Evolutionary conservation across 2,797 vertebrate species (phyloP).

Genomic region (Furcifer pardalis): DNA sequence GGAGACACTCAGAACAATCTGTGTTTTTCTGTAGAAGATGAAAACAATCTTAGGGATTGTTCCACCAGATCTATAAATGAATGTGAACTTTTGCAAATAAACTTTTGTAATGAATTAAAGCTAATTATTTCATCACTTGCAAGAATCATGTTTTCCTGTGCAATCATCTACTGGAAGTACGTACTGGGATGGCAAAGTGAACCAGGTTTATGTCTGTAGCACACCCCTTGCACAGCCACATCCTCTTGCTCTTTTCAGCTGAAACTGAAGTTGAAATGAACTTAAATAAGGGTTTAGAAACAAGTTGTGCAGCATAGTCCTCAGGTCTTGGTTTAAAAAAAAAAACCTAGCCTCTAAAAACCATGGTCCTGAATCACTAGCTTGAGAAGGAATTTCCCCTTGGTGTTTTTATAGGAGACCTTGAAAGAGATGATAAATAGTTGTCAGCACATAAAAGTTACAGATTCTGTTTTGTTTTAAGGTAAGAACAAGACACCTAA

Average conservation of each 20-base stretch:
- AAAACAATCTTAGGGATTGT: no score
- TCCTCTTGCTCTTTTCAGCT: background rate
- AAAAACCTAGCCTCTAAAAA: background rate
- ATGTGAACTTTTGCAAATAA: no score
- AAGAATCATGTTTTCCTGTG: background rate
- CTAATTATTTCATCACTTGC: background rate
- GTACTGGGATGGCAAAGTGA: background rate
- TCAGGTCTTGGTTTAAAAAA: no score
- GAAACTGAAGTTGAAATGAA: background rate
- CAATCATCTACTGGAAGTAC: background rate
- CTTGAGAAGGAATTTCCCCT: background rate
- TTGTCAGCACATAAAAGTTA: background rate
- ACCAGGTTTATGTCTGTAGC: background rate
- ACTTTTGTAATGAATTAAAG: background rate
- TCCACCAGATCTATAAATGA: no score
- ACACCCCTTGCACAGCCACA: background rate
- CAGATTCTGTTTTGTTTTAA: background rate
- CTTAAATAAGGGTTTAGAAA: background rate
- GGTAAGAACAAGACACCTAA: background rate
- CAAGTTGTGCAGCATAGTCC: background rate
- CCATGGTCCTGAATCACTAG: background rate
- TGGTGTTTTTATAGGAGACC: background rate
- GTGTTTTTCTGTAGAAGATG: no score
- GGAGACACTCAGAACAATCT: no score
- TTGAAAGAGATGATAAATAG: background rate